Base-by-base conservation (phyloP, 2,797 vertebrate genomes). In the Anas bahamensis region DNA sequence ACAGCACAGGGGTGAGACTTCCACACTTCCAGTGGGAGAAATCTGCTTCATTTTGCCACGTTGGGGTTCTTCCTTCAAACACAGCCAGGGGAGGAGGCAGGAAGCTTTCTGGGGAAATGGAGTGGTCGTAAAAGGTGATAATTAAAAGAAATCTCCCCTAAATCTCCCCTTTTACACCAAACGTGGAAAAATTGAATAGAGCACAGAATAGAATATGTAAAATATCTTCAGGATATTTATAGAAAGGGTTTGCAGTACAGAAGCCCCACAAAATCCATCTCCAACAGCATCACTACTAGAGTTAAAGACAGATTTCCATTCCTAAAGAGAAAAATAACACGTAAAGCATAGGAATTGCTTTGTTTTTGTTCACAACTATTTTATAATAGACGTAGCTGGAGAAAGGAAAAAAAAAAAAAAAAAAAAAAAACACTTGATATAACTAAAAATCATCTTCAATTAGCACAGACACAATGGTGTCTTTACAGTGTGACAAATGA, bases 31-130 rank as follows among this genome's bases (percentile, higher is more conserved):
- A 53, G 0, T 3, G n/a, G 44, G 61, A 69, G 44, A 42, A 56
- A 24, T 16, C 17, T 13, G 13, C 26, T 28, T 48, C 31, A 1
- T 60, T 37, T 50, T 63, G 31, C 16, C 2, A 2, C 14, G 3
- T 9, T 1, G 3, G 50, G 16, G 13, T 29, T 73, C 10, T 1
- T 52, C 52, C 35, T 63, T 57, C 3, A 0, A 52, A 53, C 0
- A 1, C 44, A 64, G 23, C 8, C 23, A 28, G 42, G 22, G 17
- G 44, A 64, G 18, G 22, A 64, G 42, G 24, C 71, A 11, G 19
- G 39, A 55, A 26, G 48, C 13, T 50, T 55, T 31, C 39, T 23
- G 50, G 42, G 75, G 26, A 73, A 60, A 50, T 4, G 39, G 23
- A 35, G 41, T 14, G 11, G 11, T 24, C 15, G 1, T 35, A 64